A percentile compares a stretch with the other conserved stretches of the same genome.
Evolutionary conservation across 2,888 invertebrate species (phyloP).

Genomic region (Omphaloscelis lunosa): DNA sequence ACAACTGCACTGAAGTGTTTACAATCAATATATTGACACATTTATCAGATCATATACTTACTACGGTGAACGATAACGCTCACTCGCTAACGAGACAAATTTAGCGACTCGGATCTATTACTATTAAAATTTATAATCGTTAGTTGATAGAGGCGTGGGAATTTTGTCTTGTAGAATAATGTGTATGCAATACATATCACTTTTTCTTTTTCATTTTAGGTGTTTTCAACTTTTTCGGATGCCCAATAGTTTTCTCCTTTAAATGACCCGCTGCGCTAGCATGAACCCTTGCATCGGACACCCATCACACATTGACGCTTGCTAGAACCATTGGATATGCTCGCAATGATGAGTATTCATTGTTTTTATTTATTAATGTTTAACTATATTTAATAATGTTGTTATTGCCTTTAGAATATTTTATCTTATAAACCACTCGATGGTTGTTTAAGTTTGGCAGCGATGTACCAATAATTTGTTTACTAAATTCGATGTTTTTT

Average conservation of each 20-base stretch:
- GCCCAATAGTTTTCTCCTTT: constrained; percentile 91
- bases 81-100: constrained; percentile 1
- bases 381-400: constrained; percentile 68
- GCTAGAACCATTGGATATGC: constrained; percentile 87
- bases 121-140: neutral
- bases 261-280: constrained; percentile 88
- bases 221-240: constrained; percentile 91
- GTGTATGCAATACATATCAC: constrained; percentile 85
- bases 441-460: constrained; percentile 53
- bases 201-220: constrained; percentile 90
- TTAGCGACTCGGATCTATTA: neutral
- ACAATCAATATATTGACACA: constrained; percentile 37
- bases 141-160: constrained; percentile 70
- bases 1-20: constrained; percentile 31
- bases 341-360: constrained; percentile 90
- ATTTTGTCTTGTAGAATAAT: constrained; percentile 67
- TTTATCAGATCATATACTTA: constrained; percentile 37
- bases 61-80: constrained; percentile 14
- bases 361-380: constrained; percentile 85
- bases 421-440: constrained; percentile 56
- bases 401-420: constrained; percentile 73
- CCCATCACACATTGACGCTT: constrained; percentile 84
- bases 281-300: constrained; percentile 84
- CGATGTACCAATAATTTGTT: constrained; percentile 41
- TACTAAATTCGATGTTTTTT: constrained; percentile 40